Evolutionary conservation across 2,797 vertebrate species (phyloP), one percentile per base, ranked within the genome.

Genomic region (Gymnopithys bicolor): DNA sequence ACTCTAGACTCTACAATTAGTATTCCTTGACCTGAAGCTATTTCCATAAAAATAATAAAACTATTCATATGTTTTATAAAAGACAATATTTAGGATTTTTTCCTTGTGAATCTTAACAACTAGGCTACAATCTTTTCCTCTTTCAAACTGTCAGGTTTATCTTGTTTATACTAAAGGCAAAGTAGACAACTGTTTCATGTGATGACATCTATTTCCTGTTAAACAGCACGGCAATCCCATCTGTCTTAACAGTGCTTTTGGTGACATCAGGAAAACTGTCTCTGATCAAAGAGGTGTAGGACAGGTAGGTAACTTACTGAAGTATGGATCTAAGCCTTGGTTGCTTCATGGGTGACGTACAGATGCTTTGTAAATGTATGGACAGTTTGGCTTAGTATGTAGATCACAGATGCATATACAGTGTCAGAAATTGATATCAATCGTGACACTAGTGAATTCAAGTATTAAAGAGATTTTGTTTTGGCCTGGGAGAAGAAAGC

Each of bases 211-310:
- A 77, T 83, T 94, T 71, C 68, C 5, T 30, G 76, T 66, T 70
- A 95, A 95, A 78, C 59, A 74, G 49, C 84, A 51, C 2, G 3
- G 52, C 81, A 67, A 33, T 35, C 63, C 73, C 23, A 11, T 53
- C 66, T 89, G 78, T 51, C 33, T 78, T 93, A 21, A 16, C 60
- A 76, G 53, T 82, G 89, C 46, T 93, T 73, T 94, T 95, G 89
- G 85, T 94, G 80, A 53, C 41, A 73, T 84, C 55, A 28, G 49
- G 92, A 95, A 79, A 30, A 43, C 59, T 74, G 48, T 66, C 74
- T 80, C 82, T 93, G 92, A 94, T 96, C 63, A 93, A 89, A 87
- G 51, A 69, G 51, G 33, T 79, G n/a, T 37, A 56, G 51, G 52
- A 63, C 84, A 56, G 75, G 35, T 56, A 84, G 73, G 59, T 51